These are phyloP conservation scores for Drosophila parvula DNA, from an alignment of 1,140 invertebrate species.

Conservation along the genomic window DNA sequence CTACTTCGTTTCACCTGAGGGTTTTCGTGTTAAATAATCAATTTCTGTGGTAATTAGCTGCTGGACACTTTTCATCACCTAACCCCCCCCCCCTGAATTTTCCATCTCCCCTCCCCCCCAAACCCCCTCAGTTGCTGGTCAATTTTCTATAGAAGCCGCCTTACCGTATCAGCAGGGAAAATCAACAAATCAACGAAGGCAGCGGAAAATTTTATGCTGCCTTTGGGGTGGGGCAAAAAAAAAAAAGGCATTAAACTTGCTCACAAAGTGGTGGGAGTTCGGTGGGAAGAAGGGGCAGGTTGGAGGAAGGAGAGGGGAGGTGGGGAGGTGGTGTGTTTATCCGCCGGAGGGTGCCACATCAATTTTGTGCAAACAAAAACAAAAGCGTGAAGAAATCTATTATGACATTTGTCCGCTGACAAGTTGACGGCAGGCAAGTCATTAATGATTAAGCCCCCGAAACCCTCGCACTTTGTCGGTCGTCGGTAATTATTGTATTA, in stretches of 20 bases:
- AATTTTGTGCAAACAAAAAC: conserved; percentile 60
- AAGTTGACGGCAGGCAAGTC: conserved; percentile 80
- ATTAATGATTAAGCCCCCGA: conserved; percentile 62
- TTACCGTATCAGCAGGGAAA: conserved; percentile 59
- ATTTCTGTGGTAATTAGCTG: conserved; percentile 44
- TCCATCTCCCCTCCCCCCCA: not conserved
- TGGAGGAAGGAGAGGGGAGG: not conserved
- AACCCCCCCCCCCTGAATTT: not conserved
- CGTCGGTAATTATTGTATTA: conserved; percentile 47
- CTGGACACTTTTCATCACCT: conserved; percentile 14
- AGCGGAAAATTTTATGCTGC: conserved; percentile 20
- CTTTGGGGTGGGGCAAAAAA: conserved; percentile 6
- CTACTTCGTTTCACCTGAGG: not conserved
- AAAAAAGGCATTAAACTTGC: conserved; percentile 55
- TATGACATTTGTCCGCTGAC: conserved; percentile 75
- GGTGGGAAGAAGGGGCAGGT: too few species aligned
- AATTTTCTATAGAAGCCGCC: conserved; percentile 15
- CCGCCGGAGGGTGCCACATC: conserved; percentile 37
- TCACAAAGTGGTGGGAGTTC: not conserved
- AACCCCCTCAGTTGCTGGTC: conserved; percentile 5
- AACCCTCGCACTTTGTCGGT: not conserved
- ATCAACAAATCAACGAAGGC: conserved; percentile 64
- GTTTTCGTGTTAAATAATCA: conserved; percentile 26
- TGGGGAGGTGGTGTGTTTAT: conserved; percentile 6
- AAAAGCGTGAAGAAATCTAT: conserved; percentile 74